Conservation (phyloP, 2,888 invertebrate species). For the Plebejus melissa region DNA sequence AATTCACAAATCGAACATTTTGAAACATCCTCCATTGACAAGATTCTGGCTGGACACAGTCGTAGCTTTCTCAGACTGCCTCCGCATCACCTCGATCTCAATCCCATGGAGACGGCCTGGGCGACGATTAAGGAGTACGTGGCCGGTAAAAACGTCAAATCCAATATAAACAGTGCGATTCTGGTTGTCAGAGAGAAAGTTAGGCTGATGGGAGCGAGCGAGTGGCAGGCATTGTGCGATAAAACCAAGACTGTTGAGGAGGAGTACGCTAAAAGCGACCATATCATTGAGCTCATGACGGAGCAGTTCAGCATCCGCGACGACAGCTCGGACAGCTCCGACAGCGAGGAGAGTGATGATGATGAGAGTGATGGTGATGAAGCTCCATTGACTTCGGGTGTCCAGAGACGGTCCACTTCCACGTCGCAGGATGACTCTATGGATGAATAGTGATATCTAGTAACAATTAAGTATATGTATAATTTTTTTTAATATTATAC, state of each 20-base stretch:
- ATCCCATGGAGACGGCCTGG: conserved; percentile 38
- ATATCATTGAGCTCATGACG: not conserved
- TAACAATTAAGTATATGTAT: no score
- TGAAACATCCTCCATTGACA: conserved; percentile 35
- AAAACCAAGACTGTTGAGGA: not conserved
- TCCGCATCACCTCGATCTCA: conserved; percentile 41
- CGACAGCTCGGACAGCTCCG: not conserved
- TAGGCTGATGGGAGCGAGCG: not conserved
- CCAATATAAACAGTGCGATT: not conserved
- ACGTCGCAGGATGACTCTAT: not conserved
- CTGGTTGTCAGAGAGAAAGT: conserved; percentile 10
- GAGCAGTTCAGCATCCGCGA: not conserved
- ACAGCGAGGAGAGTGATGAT: not conserved
- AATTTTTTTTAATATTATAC: no score
- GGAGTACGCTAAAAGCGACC: not conserved
- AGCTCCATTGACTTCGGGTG: not conserved
- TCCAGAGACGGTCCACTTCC: not conserved
- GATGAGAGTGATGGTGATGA: not conserved
- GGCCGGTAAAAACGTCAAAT: not conserved
- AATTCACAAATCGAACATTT: conserved; percentile 33
- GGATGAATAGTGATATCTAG: not conserved
- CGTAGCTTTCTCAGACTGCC: conserved; percentile 38
- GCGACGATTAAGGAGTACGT: conserved; percentile 20
- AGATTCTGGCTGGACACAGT: conserved; percentile 34
- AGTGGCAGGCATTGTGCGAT: not conserved